Base-by-base conservation (phyloP, 2,113 vertebrate genomes). In the Tachysurus vachellii region DNA sequence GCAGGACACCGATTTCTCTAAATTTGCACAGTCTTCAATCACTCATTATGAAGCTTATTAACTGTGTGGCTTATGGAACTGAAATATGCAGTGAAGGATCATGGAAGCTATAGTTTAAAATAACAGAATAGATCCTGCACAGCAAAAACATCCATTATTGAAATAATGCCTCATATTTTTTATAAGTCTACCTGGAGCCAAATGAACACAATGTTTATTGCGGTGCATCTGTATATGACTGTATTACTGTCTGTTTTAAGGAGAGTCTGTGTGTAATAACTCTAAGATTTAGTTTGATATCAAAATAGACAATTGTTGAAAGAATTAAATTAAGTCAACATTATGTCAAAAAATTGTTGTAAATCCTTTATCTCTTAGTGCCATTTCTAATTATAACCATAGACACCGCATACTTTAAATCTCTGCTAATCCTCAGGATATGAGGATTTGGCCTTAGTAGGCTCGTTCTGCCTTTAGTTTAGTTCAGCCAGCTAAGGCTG, bases 1-100 rank as follows among this genome's bases (percentile, higher is more conserved):
- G 93, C 93, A 93, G 93, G 92, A 89, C 90, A 90, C 77, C 86
- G 23, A 84, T 71, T 61, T 31, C 66, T 79, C 82, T 70, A n/a
- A n/a, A 70, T 47, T 71, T 68, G 87, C 84, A 84, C 84, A 53
- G 28, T 79, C 73, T 66, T 59, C n/a, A 84, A 79, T 64, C 82
- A 84, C 53, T 85, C 83, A 84, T 53, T 42, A 53, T 77, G 19
- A 31, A 80, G n/a, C 56, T 56, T 26, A 86, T 1, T 31, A 80
- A 80, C 13, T 56, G 4, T 56, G 54, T 86, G 71, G 26, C 85
- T 23, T 75, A n/a, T 83, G 64, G 53, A 82, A 9, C 12, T 54
- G 59, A 56, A 23, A 47, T 83, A 62, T 64, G 10, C 19, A 84
- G 64, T 86, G 71, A 73, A 80, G 16, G 16, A 84, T 86, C 7